phyloP scores from a whole-genome alignment of 2,113 vertebrate species.

The Myrmecobius fasciatus region DNA sequence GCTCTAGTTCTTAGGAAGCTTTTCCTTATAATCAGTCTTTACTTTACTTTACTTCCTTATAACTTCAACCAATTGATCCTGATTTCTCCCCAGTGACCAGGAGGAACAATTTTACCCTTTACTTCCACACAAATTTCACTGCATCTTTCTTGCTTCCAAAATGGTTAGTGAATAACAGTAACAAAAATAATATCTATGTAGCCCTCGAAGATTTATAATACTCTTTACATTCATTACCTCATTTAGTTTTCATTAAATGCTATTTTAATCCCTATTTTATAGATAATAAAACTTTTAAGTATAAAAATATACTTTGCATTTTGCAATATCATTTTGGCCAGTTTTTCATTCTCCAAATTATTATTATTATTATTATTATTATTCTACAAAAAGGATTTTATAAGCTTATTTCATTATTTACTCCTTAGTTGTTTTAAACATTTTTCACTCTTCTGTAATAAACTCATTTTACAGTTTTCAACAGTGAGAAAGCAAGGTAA shows the following conservation, averaged over 20 bases:
- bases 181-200: background rate
- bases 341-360: background rate
- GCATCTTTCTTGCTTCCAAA: background rate
- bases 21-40: background rate
- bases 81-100: background rate
- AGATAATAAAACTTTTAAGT: background rate
- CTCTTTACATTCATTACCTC: background rate
- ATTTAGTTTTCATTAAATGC: background rate
- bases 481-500: background rate
- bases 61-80: background rate
- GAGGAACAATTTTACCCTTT: background rate
- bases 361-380: background rate
- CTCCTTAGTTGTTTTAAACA: background rate
- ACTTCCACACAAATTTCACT: background rate
- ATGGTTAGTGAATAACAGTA: background rate
- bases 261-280: background rate
- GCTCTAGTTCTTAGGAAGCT: background rate
- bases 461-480: background rate
- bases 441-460: background rate
- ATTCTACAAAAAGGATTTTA: background rate
- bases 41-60: background rate
- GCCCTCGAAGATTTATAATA: background rate
- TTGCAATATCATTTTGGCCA: background rate
- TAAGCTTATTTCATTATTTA: background rate
- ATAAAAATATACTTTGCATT: background rate